Evolutionary conservation across 1,140 invertebrate species (phyloP), one percentile per base, ranked within the genome.

Genomic region (Chironomus tepperi): DNA sequence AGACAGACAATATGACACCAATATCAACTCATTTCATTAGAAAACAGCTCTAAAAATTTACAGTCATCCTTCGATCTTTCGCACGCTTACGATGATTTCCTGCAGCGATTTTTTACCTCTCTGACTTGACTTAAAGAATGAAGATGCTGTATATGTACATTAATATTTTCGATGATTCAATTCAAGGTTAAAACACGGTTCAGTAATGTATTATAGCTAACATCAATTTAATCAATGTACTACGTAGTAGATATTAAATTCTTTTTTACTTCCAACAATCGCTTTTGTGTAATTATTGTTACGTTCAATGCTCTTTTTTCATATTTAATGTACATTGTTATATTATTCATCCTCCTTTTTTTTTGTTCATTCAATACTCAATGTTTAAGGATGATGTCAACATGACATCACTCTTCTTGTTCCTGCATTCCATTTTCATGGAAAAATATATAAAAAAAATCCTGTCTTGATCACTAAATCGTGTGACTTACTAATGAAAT

Each of bases 161-260:
- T 57, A 12, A 15, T 47, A 1, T 15, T 47, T n/a, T 5, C 15
- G 47, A 57, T 57, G 47, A 57, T 57, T 57, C 47, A 57, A 57
- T 57, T 57, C 47, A 57, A 57, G 47, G 47, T 57, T 57, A n/a
- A 57, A 57, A n/a, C 47, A 57, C n/a, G 12, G n/a, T 57, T n/a
- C 47, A 57, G n/a, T 34, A 9, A 57, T 12, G 47, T 15, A n/a
- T 57, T 57, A n/a, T 57, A 15, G 5, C 12, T 12, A 57, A 57
- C 12, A 57, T 12, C n/a, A 15, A 15, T n/a, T 47, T n/a, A 57
- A 57, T 57, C n/a, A 57, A n/a, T 57, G n/a, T n/a, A n/a, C 12
- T n/a, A 57, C 12, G 12, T 5, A 57, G 47, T 57, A n/a, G 3
- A 3, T 57, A n/a, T n/a, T 57, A 12, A 57, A 57, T 57, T 12